Base-by-base conservation (phyloP, 2,888 invertebrate species). In the Smittia aterrima region DNA sequence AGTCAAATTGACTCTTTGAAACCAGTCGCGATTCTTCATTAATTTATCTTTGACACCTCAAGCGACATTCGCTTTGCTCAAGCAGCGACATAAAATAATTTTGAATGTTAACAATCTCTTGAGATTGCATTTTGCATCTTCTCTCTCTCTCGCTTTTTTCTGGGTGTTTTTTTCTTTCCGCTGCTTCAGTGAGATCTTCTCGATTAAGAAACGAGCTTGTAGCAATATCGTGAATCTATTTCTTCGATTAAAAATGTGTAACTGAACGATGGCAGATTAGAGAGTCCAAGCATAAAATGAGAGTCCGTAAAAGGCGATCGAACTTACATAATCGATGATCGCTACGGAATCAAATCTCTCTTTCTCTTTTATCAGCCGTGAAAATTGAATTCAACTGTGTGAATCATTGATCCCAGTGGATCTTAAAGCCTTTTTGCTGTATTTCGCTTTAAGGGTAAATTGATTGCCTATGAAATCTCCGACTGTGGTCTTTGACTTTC, bases 361-460 rank as follows among this genome's bases (percentile, higher is more conserved):
- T 58, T 22, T 58, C 58, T 58, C 47, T 58, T 58, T 58, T 22
- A 58, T 58, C 58, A 58, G 58, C 58, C 58, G 58, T 58, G 58
- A 58, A 58, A 58, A 58, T 58, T 58, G 58, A 58, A 58, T 58
- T 20, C 58, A 58, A 58, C 58, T 58, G 58, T 58, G 58, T 58
- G 58, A 58, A 58, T 58, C 58, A 58, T 58, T 58, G 58, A 58
- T 58, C 58, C 22, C 22, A 58, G 18, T 58, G 22, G 58, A 20
- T 18, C 22, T 58, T 58, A 6, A 7, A 6, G 16, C 18, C 18
- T 18, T 47, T 47, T 47, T 58, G 22, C 16, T 47, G 47, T 11
- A n/a, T 66, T n/a, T 66, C 13, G 13, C 32, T 66, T 24, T 66
- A 22, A 22, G 20, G 62, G 22, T 62, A 66, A 66, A 66, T 66